Evolutionary conservation across 2,113 vertebrate genomes (phyloP).

Genomic region (Corvus moneduloides): DNA sequence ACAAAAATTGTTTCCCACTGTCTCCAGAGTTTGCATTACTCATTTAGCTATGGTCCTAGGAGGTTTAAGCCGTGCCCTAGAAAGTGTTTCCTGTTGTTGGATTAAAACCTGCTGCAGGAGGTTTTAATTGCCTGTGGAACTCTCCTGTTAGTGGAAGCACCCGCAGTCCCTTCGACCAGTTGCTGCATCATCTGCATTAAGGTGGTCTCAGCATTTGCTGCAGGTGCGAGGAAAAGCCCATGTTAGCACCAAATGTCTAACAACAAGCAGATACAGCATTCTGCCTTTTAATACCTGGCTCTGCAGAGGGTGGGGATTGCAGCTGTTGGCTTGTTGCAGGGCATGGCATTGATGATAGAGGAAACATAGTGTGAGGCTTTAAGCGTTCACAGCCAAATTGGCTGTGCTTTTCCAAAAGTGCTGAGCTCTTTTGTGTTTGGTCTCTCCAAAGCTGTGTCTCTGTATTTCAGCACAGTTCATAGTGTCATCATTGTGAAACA

Average conservation of each 20-base stretch:
- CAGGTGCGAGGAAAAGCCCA: background rate
- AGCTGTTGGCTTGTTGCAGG: background rate
- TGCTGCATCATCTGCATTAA: background rate
- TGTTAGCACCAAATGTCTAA: background rate
- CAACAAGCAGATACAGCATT: background rate
- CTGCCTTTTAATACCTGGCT: background rate
- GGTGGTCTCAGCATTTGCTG: background rate
- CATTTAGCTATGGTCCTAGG: background rate
- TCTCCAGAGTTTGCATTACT: background rate
- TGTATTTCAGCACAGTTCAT: background rate
- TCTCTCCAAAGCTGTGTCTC: background rate
- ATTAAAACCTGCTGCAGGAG: background rate
- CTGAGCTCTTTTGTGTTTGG: background rate
- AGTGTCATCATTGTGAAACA: background rate
- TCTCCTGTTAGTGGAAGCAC: background rate
- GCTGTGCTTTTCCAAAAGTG: background rate
- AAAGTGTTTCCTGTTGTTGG: background rate
- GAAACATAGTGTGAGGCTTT: background rate
- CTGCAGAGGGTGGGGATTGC: background rate
- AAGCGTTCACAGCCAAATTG: background rate
- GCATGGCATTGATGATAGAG: background rate
- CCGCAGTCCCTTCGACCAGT: rapidly evolving
- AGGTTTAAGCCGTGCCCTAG: background rate
- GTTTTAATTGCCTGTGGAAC: background rate
- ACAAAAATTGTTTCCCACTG: background rate